Conservation (phyloP, 2,113 vertebrate species). For the Porphyrio hochstetteri region DNA sequence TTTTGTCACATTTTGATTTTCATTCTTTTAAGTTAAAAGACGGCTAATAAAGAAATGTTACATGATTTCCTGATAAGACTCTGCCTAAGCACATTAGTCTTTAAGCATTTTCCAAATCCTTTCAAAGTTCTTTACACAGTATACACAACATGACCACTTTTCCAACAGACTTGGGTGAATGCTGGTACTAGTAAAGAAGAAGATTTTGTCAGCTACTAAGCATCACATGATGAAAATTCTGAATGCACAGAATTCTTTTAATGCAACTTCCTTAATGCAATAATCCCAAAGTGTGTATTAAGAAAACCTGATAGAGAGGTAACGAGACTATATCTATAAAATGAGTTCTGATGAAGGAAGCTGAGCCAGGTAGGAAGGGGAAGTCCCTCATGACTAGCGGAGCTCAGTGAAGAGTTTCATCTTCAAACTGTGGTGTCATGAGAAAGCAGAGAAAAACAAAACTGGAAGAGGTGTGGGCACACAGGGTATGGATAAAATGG, state of each 20-base stretch:
- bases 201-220: neutral
- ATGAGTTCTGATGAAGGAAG: neutral
- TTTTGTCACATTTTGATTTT: slow-evolving; percentile 12
- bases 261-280: neutral
- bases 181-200: neutral
- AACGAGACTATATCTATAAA: neutral
- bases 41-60: neutral
- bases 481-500: neutral
- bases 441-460: neutral
- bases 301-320: neutral
- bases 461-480: neutral
- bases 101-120: neutral
- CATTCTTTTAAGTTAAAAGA: neutral
- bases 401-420: neutral
- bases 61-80: neutral
- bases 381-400: neutral
- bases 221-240: neutral
- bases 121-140: neutral
- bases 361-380: neutral
- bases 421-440: neutral
- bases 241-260: neutral
- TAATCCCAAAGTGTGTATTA: neutral
- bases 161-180: neutral
- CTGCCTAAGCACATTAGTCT: neutral
- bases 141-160: neutral